Evolutionary conservation across 2,113 vertebrate genomes (phyloP).

Genomic region (Strix uralensis): DNA sequence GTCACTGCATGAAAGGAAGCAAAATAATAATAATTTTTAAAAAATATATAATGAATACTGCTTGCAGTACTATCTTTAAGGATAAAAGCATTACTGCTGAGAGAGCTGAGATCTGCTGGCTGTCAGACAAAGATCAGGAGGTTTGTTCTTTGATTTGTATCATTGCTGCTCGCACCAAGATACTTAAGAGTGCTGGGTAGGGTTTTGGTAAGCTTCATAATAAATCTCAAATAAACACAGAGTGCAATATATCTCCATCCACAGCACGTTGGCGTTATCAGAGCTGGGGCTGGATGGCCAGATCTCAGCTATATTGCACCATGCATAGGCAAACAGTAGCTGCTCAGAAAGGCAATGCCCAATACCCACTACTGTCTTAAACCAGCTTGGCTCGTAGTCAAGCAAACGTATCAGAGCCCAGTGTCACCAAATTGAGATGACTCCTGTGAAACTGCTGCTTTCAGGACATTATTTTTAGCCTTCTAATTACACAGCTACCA

Average conservation of each 20-base stretch:
- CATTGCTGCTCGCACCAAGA: background rate
- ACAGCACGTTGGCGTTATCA: background rate
- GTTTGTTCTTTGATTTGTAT: background rate
- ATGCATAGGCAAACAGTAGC: accelerated
- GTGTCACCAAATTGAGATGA: background rate
- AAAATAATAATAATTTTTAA: background rate
- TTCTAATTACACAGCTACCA: slow-evolving; percentile 34
- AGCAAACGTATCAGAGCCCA: background rate
- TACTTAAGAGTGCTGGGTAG: background rate
- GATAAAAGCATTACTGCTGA: background rate
- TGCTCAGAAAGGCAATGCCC: background rate
- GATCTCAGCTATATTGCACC: background rate
- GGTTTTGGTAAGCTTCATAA: background rate
- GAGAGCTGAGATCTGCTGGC: background rate
- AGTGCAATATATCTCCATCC: background rate
- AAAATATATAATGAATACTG: background rate
- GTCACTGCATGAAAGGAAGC: background rate
- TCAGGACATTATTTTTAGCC: background rate
- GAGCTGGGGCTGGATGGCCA: background rate
- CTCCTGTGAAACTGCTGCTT: slow-evolving; percentile 3
- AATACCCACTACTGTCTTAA: background rate
- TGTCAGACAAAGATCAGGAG: background rate
- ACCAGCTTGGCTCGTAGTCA: accelerated
- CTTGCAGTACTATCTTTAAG: background rate
- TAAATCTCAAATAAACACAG: background rate